These are phyloP conservation scores for Trissolcus basalis DNA, from an alignment of 1,140 invertebrate genomes.

Conservation along the genomic window DNA sequence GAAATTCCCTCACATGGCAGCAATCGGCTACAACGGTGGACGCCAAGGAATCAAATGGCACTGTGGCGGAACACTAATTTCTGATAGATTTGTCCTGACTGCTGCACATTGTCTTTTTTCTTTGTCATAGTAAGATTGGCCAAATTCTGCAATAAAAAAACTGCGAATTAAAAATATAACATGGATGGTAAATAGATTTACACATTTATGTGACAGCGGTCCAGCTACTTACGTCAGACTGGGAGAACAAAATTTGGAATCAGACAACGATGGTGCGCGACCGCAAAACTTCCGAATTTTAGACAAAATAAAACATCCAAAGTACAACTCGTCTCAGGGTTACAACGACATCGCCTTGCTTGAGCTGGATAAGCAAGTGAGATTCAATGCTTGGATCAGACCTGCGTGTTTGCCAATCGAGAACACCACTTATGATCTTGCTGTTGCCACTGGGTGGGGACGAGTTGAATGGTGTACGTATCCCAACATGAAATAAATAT, in stretches of 20 bases:
- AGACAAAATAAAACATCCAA: conserved; percentile 73
- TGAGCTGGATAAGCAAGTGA: conserved; percentile 71
- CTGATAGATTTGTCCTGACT: conserved; percentile 73
- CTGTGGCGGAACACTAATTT: conserved; percentile 77
- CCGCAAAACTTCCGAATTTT: conserved; percentile 71
- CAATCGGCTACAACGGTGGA: conserved; percentile 51
- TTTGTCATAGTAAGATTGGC: background rate
- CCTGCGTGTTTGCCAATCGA: conserved; percentile 75
- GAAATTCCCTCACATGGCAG: conserved; percentile 75
- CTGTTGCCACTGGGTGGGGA: conserved; percentile 78
- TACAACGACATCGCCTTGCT: conserved; percentile 80
- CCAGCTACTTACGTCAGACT: conserved; percentile 69
- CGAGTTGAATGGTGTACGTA: conserved; percentile 68
- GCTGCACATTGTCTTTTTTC: conserved; percentile 74
- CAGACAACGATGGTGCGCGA: conserved; percentile 70
- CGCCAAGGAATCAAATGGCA: conserved; percentile 44
- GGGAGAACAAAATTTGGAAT: conserved; percentile 76
- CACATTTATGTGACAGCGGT: conserved; percentile 4
- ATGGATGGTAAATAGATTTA: conserved; percentile 1
- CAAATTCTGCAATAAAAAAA: conserved; percentile 8
- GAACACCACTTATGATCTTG: conserved; percentile 48
- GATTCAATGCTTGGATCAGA: conserved; percentile 75
- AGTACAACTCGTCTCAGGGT: conserved; percentile 70
- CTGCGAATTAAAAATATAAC: background rate
- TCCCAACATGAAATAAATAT: too few species aligned